Conservation (phyloP, 2,888 invertebrate species). For the Acheta domesticus region DNA sequence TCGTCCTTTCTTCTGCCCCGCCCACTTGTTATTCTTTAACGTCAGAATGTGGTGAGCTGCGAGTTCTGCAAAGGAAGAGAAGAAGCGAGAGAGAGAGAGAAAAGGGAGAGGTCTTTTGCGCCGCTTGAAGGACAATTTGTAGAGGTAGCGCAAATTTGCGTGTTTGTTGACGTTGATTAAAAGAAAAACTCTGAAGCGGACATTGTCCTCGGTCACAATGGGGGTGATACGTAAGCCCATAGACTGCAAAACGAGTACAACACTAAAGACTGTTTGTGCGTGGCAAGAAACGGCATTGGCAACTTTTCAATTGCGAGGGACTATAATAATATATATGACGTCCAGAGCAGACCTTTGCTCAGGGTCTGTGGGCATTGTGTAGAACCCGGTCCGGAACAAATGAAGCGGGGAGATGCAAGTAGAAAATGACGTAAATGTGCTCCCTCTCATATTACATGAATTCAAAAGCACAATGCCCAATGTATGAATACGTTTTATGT, state of each 20-base stretch:
- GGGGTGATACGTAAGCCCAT: not conserved
- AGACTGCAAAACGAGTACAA: not conserved
- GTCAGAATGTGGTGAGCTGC: not conserved
- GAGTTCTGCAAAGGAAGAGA: not conserved
- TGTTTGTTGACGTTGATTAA: not conserved
- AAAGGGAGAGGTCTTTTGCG: not conserved
- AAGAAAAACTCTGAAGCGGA: constrained; percentile 1
- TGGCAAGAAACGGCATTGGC: not conserved
- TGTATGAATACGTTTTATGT: too few relatives aligned
- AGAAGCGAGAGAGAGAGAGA: not conserved
- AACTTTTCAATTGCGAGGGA: not conserved
- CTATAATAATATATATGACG: not conserved
- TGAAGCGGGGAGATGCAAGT: too few relatives aligned
- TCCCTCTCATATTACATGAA: too few relatives aligned
- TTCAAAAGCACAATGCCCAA: too few relatives aligned
- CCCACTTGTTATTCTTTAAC: not conserved
- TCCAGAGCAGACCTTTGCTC: not conserved
- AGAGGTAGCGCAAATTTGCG: not conserved
- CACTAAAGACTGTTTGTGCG: not conserved
- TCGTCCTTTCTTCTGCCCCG: not conserved
- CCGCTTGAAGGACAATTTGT: not conserved
- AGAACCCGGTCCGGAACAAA: too few relatives aligned
- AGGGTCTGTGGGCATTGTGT: too few relatives aligned
- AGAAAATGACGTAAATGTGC: too few relatives aligned
- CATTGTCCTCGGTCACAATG: not conserved